Base-by-base conservation (phyloP, 1,140 invertebrate species). In the Platorchestia sp. region DNA sequence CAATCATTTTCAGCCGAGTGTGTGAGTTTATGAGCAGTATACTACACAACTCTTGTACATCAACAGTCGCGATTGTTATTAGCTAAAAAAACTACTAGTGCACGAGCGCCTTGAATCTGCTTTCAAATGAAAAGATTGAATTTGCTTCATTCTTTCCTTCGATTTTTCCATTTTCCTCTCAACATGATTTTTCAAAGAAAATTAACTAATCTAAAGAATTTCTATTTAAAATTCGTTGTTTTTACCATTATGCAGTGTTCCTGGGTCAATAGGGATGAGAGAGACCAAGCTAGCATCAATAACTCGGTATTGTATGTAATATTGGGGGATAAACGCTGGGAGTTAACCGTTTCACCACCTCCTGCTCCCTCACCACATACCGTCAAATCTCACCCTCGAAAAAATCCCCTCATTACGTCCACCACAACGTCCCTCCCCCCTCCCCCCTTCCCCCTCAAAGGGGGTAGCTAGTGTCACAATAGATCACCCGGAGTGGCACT, bases 401-500 rank as follows among this genome's bases (percentile, higher is more conserved):
- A 47, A 51, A n/a, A 51, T 6, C 7, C 42, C 10, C 41, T 43
- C 93, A 41, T n/a, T 95, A 47, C 42, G 45, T 16, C 93, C 42
- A 47, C 42, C 10, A n/a, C 19, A 16, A 41, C 93, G 10, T 42
- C 93, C 53, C 27, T 3, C 14, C 27, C 10, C 59, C 59, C 14
- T 3, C 1, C n/a, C 93, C 93, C 53, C 27, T 3, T 1, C 27
- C 10, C 59, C 59, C 14, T 3, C 1, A 75, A 36, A 10, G 36
- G 95, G 44, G 86, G 43, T 59, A 45, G 41, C 86, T 95, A 51
- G 42, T 86, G 53, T 95, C 51, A 45, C 95, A 59, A 86, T 59
- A 86, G 53, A 86, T 95, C 42, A 86, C 53, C 47, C 53, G 44
- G 86, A 95, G 53, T 95, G 95, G 51, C 95, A 86, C 44, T 95